Evolutionary conservation across 2,888 invertebrate species (phyloP).

Genomic region (Agonopterix alstromeriana): DNA sequence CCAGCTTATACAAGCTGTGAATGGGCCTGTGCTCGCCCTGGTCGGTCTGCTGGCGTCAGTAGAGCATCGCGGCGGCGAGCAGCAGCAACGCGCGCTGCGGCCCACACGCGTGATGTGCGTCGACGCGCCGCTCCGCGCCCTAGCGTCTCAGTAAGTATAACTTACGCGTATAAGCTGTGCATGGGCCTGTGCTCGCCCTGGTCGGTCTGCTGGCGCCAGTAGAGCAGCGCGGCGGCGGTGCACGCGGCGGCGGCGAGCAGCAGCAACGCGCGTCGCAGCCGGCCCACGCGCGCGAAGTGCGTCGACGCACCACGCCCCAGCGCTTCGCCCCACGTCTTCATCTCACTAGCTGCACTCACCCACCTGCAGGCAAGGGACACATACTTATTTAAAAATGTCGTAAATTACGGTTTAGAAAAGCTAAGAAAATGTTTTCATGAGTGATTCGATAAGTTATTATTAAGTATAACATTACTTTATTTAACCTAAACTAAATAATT

Average conservation of each 20-base stretch:
- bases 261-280: conserved; percentile 74
- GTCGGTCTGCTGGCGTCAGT: conserved; percentile 78
- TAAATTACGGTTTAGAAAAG: too few species aligned
- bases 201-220: conserved; percentile 78
- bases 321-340: conserved; percentile 58
- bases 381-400: not conserved
- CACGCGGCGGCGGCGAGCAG: conserved; percentile 74
- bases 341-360: conserved; percentile 20
- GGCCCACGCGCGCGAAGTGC: conserved; percentile 69
- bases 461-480: too few species aligned
- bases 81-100: conserved; percentile 75
- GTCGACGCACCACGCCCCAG: conserved; percentile 64
- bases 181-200: conserved; percentile 46
- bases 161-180: conserved; percentile 47
- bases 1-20: conserved; percentile 45
- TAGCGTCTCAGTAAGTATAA: conserved; percentile 31
- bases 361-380: conserved; percentile 30
- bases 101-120: conserved; percentile 70
- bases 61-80: conserved; percentile 75
- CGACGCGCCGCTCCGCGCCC: conserved; percentile 66
- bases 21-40: conserved; percentile 46
- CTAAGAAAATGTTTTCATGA: too few species aligned
- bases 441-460: too few species aligned
- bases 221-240: conserved; percentile 74
- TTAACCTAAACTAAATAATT: too few species aligned